Conservation (phyloP, 2,888 invertebrate genomes). For the Pheosia tremula region DNA sequence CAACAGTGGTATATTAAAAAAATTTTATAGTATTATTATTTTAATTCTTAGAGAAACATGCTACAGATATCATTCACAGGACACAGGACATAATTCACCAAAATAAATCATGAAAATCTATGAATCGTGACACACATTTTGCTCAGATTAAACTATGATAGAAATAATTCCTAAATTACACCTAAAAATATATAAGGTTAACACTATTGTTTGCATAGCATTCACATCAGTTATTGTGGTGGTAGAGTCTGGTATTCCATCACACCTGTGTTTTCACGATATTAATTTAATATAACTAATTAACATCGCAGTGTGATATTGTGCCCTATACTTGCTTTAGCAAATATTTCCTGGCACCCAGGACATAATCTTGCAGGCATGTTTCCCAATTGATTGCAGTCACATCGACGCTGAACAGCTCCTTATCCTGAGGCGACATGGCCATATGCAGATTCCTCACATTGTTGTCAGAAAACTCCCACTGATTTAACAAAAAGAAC, state of each 20-base stretch:
- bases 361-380: conserved; percentile 32
- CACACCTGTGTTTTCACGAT: background rate
- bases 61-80: too few species aligned
- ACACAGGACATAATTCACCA: too few species aligned
- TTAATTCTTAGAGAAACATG: too few species aligned
- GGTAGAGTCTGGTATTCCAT: background rate
- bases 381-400: conserved; percentile 36
- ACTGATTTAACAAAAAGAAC: conserved; percentile 36
- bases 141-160: background rate
- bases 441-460: conserved; percentile 23
- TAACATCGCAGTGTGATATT: conserved; percentile 9
- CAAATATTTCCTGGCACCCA: conserved; percentile 33
- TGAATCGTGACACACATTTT: background rate
- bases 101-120: too few species aligned
- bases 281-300: conserved; percentile 2
- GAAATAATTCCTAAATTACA: background rate
- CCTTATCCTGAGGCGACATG: conserved; percentile 31
- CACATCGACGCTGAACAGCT: conserved; percentile 39
- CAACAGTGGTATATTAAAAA: too few species aligned
- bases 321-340: conserved; percentile 15
- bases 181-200: background rate
- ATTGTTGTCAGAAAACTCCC: conserved; percentile 39
- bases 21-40: too few species aligned
- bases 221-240: background rate
- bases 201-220: background rate